These are phyloP conservation scores for Chaetops frenatus DNA, from an alignment of 2,113 vertebrate genomes.

Conservation along the genomic window DNA sequence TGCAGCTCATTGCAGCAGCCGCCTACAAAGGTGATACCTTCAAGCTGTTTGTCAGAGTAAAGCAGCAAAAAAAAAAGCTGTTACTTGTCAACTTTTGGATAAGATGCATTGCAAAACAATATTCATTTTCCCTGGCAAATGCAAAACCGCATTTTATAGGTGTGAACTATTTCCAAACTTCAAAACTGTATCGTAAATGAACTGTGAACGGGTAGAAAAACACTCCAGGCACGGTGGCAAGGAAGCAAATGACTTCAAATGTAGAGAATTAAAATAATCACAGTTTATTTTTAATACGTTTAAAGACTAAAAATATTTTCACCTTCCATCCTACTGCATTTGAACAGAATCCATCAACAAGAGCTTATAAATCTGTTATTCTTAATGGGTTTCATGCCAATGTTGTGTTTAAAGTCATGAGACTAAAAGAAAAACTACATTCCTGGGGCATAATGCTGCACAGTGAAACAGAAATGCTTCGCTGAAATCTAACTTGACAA, in stretches of 20 bases:
- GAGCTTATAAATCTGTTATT: slow-evolving; percentile 50
- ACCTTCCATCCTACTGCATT: slow-evolving; percentile 25
- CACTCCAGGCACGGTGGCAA: not conserved
- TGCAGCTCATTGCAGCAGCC: slow-evolving; percentile 50
- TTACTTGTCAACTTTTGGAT: slow-evolving; percentile 65
- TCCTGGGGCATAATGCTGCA: slow-evolving; percentile 17
- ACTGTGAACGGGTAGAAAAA: slow-evolving; percentile 39
- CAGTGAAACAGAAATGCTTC: slow-evolving; percentile 14
- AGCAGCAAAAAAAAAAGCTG: slow-evolving; percentile 60
- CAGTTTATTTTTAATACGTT: slow-evolving; percentile 31
- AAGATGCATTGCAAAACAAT: slow-evolving; percentile 41
- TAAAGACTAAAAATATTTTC: slow-evolving; percentile 54
- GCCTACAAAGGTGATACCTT: slow-evolving; percentile 64
- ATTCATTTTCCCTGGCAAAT: slow-evolving; percentile 56
- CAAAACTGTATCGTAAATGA: slow-evolving; percentile 32
- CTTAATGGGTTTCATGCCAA: slow-evolving; percentile 40
- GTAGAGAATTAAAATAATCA: slow-evolving; percentile 41
- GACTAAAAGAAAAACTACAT: slow-evolving; percentile 33
- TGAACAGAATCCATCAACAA: slow-evolving; percentile 42
- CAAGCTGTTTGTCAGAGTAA: slow-evolving; percentile 65
- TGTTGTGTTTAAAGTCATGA: slow-evolving; percentile 37
- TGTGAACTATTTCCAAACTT: slow-evolving; percentile 70
- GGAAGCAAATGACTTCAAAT: slow-evolving; percentile 21
- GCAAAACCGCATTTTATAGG: slow-evolving; percentile 64
- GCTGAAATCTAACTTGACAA: slow-evolving; percentile 29